phyloP scores from a whole-genome alignment of 2,888 invertebrate genomes.

The Diabrotica balteata region DNA sequence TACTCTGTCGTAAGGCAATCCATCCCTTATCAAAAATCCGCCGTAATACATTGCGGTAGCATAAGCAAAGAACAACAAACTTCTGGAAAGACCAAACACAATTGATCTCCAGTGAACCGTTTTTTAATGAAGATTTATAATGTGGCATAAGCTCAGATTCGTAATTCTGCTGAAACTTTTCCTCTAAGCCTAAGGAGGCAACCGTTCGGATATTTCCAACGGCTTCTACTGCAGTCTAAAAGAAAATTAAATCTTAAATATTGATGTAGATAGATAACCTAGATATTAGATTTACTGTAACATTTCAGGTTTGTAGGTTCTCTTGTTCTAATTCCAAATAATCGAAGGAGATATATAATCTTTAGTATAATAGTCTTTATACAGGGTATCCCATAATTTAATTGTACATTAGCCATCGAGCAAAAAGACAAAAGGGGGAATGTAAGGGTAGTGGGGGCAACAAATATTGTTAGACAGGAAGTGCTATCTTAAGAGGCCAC shows the following conservation, averaged over 20 bases:
- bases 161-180: constrained; percentile 71
- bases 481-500: too few relatives aligned
- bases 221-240: constrained; percentile 77
- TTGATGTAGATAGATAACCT: too few relatives aligned
- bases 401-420: too few relatives aligned
- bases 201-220: constrained; percentile 81
- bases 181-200: constrained; percentile 75
- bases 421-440: too few relatives aligned
- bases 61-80: constrained; percentile 76
- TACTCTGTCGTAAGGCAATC: constrained; percentile 67
- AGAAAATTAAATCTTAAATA: constrained; percentile 7
- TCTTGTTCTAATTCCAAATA: too few relatives aligned
- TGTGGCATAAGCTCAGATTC: constrained; percentile 68
- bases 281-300: too few relatives aligned
- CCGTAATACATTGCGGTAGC: constrained; percentile 78
- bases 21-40: constrained; percentile 70
- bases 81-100: constrained; percentile 76
- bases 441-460: too few relatives aligned
- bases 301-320: too few relatives aligned
- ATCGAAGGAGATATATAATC: too few relatives aligned
- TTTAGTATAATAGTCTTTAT: too few relatives aligned
- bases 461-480: too few relatives aligned
- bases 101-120: constrained; percentile 73
- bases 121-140: constrained; percentile 64
- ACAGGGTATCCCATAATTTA: too few relatives aligned